A percentile compares a stretch with the other conserved stretches of the same genome.
These are phyloP conservation scores for Carassius gibelio DNA, from an alignment of 2,113 vertebrate genomes.

Conservation along the genomic window DNA sequence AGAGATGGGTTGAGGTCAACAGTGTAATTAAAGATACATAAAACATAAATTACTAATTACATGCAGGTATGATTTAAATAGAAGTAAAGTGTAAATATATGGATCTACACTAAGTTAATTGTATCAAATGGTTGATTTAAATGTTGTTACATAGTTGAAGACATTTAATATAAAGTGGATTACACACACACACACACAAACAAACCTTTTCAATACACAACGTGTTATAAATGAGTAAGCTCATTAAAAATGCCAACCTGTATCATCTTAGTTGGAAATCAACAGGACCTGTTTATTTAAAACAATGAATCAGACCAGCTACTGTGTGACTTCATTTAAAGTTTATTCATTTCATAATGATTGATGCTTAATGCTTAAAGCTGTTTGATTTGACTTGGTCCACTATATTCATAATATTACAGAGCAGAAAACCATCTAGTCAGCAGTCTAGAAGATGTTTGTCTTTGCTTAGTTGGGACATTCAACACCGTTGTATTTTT, in stretches of 20 bases:
- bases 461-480: neutral
- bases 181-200: too few relatives aligned
- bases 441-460: neutral
- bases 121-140: neutral
- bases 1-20: neutral
- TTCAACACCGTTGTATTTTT: neutral
- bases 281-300: neutral
- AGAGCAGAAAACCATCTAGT: neutral
- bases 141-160: neutral
- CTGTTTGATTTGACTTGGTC: neutral
- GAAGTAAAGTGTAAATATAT: neutral
- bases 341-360: conserved; percentile 12
- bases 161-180: neutral
- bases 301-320: neutral
- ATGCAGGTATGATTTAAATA: neutral
- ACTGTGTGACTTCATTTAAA: neutral
- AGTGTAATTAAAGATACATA: neutral
- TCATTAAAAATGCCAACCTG: neutral
- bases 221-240: neutral
- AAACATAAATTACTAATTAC: neutral
- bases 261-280: neutral
- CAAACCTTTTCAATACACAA: neutral
- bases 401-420: neutral
- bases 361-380: neutral
- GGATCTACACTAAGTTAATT: neutral